Conservation (phyloP, 2,797 vertebrate genomes). For the Manis crassicaudata region DNA sequence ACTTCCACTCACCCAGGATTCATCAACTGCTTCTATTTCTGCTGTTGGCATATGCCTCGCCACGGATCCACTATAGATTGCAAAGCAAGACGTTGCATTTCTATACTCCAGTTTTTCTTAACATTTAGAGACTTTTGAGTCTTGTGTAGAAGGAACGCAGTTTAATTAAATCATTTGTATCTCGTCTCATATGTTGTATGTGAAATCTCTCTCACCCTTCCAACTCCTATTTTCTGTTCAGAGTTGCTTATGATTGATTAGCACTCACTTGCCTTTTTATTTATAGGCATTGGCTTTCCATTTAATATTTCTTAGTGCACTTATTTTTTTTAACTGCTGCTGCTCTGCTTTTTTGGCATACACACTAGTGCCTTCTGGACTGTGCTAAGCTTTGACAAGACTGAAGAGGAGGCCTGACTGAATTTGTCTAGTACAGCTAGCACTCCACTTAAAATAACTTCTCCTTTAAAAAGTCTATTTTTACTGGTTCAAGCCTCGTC, state of each 20-base stretch:
- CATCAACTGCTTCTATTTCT: constrained; percentile 76
- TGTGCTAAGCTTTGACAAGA: constrained; percentile 87
- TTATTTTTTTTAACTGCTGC: constrained; percentile 82
- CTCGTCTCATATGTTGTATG: constrained; percentile 71
- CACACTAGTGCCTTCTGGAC: constrained; percentile 85
- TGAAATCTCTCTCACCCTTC: constrained; percentile 73
- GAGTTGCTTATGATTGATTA: constrained; percentile 81
- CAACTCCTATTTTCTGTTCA: constrained; percentile 78
- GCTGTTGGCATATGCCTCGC: constrained; percentile 76
- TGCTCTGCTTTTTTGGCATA: constrained; percentile 84
- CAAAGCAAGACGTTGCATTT: constrained; percentile 77
- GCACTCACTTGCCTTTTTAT: constrained; percentile 81
- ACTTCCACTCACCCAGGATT: constrained; percentile 67
- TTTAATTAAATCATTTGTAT: constrained; percentile 81
- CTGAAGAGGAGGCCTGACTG: constrained; percentile 84
- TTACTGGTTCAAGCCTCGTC: constrained; percentile 83
- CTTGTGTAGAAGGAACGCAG: constrained; percentile 59
- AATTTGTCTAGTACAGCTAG: constrained; percentile 87
- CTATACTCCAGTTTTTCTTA: constrained; percentile 76
- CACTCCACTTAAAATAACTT: constrained; percentile 85
- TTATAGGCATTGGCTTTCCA: constrained; percentile 82
- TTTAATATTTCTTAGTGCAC: constrained; percentile 83
- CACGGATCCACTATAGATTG: constrained; percentile 72
- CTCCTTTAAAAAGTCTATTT: constrained; percentile 84
- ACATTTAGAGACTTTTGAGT: constrained; percentile 75